phyloP scores from a whole-genome alignment of 2,888 invertebrate species.

The Drosophila buzzatii region DNA sequence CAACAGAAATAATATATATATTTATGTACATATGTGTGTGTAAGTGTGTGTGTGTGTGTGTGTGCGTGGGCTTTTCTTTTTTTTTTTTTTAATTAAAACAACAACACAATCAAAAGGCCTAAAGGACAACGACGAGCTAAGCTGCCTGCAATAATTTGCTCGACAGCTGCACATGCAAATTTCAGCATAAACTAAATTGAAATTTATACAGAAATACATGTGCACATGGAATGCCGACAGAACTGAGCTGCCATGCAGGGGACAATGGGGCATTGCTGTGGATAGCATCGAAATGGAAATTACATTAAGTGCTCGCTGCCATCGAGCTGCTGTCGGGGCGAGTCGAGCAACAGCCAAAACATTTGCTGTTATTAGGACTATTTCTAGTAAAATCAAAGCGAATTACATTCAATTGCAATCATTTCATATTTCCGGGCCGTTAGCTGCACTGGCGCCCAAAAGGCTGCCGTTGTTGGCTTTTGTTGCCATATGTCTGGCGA shows the following conservation, averaged over 20 bases:
- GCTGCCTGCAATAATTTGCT: conserved; percentile 72
- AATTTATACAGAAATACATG: conserved; percentile 60
- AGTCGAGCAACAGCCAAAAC: conserved; percentile 10
- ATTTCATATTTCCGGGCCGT: conserved; percentile 19
- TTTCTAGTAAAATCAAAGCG: conserved; percentile 12
- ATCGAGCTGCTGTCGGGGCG: conserved; percentile 24
- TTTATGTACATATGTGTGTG: background rate
- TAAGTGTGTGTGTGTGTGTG: background rate
- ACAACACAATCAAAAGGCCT: conserved; percentile 52
- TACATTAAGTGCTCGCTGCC: conserved; percentile 64
- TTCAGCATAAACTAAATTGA: conserved; percentile 66
- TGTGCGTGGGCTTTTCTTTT: background rate
- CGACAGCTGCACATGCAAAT: conserved; percentile 75
- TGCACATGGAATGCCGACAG: conserved; percentile 19
- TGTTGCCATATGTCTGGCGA: conserved; percentile 13
- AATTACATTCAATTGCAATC: conserved; percentile 10
- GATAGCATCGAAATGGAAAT: conserved; percentile 64
- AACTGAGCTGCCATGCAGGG: background rate
- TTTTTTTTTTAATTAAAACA: conserved; percentile 69
- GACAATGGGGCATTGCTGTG: conserved; percentile 32
- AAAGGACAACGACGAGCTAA: conserved; percentile 44
- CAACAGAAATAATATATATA: conserved; percentile 45
- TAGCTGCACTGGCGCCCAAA: conserved; percentile 8
- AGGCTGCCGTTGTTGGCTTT: background rate
- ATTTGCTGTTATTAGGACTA: conserved; percentile 20